Evolutionary conservation across 2,797 vertebrate species (phyloP), one percentile per base, ranked within the genome.

Genomic region (Rhinoraja longicauda): DNA sequence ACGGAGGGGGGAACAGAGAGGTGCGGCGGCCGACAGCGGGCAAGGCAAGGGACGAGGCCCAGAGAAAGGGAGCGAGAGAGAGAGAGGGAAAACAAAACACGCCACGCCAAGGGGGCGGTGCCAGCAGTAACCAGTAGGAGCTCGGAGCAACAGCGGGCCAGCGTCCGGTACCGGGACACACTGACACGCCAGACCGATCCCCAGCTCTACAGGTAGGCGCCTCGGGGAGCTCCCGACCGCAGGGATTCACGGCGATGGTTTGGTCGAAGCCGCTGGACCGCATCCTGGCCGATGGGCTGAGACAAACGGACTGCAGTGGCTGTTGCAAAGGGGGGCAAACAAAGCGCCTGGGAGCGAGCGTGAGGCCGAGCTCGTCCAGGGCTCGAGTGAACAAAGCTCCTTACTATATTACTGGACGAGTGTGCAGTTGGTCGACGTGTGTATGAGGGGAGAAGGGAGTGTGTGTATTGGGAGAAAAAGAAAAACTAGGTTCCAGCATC

Each of bases 301-400:
- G 17, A 86, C 17, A 36, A 6, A 36, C 64, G 17, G 13, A 67
- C 59, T 62, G 32, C 39, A n/a, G 39, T 21, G 17, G 12, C 36
- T 53, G 39, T 72, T 29, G 70, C 12, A 17, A 24, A 10, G 8
- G 78, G 24, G 67, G 13, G 39, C 72, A 70, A 92, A 92, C 90
- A 92, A 92, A 92, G 90, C 32, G 67, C 24, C 67, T 70, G 90
- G 39, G 67, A 72, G n/a, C n/a, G 32, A 90, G 88, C 9, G 19
- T 90, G 88, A 73, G 64, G 39, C 67, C 70, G 59, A 73, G 90
- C 67, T 92, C 39, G 36, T 9, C 19, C 39, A 3, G 24, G 39
- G 67, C 70, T 24, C 1, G 36, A 57, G 36, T 72, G 90, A 53
- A 72, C 90, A 92, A 75, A 53, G 90, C 72, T 57, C 13, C 1